Conservation (phyloP, 1,140 invertebrate genomes). For the Theocolax elegans region DNA sequence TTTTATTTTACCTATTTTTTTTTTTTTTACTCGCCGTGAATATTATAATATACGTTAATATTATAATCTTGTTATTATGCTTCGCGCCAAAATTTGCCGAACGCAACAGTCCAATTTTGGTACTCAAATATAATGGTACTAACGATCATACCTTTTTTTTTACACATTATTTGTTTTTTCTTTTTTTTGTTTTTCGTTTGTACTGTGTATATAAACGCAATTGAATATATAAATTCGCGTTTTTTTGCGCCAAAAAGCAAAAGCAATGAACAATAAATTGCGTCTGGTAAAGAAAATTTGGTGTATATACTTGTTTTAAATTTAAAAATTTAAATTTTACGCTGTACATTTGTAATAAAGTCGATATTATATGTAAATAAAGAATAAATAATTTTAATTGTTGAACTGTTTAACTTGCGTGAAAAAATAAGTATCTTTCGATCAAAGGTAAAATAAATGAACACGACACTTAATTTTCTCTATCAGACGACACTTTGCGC, state of each 20-base stretch:
- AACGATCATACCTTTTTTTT: too few species aligned
- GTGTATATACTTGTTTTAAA: neutral
- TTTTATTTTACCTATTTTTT: conserved; percentile 34
- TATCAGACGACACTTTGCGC: neutral
- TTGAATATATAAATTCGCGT: neutral
- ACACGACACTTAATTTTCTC: neutral
- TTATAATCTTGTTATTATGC: conserved; percentile 13
- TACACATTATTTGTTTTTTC: neutral
- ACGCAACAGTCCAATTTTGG: conserved; percentile 7
- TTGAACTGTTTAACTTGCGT: too few species aligned
- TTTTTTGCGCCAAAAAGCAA: neutral
- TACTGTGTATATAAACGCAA: neutral
- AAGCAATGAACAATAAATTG: neutral
- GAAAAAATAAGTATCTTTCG: too few species aligned
- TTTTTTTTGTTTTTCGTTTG: conserved; percentile 5
- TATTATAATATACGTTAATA: neutral
- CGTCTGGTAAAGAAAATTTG: conserved; percentile 20
- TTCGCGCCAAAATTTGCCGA: conserved; percentile 14
- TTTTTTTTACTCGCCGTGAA: neutral
- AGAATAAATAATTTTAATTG: too few species aligned
- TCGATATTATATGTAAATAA: too few species aligned
- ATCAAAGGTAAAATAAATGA: too few species aligned
- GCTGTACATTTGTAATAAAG: too few species aligned
- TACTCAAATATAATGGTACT: neutral
- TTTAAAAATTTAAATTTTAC: neutral